Base-by-base conservation (phyloP, 1,140 invertebrate genomes). In the Aphelenchoides besseyi region DNA sequence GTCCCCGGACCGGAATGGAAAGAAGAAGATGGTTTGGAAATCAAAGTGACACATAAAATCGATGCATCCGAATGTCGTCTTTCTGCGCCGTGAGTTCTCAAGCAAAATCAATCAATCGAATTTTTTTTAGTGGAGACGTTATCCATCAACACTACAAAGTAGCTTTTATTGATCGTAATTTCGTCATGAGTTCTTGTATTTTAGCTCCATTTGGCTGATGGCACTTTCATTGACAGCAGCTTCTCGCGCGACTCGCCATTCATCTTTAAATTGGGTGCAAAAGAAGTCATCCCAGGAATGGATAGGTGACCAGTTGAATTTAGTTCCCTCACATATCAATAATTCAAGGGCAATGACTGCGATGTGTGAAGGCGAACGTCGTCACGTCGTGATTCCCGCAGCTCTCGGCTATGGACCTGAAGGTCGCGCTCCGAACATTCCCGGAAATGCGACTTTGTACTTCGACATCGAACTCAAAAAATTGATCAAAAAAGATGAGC, bases 131-230 rank as follows among this genome's bases (percentile, higher is more conserved):
- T 53, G 81, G 81, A 54, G 81, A 83, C 68, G 82, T 80, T 37
- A 82, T 83, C 18, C 81, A 83, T 59, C 81, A 83, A 67, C 81
- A 83, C 32, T 83, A 83, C 72, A 76, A 74, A n/a, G n/a, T n/a
- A n/a, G n/a, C n/a, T n/a, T n/a, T n/a, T n/a, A n/a, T n/a, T n/a
- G n/a, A n/a, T n/a, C n/a, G n/a, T n/a, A n/a, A n/a, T n/a, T n/a
- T n/a, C n/a, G n/a, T n/a, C n/a, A n/a, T n/a, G n/a, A n/a, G n/a
- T n/a, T n/a, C n/a, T n/a, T n/a, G n/a, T n/a, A n/a, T n/a, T n/a
- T n/a, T n/a, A 61, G 59, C 80, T 83, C 18, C 71, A 79, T 57
- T 71, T 83, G 1, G 80, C 70, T 8, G 83, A 83, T 54, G 82
- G 82, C 36, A 83, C 82, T 12, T 83, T 84, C 62, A 76, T 83